Evolutionary conservation across 2,113 vertebrate species (phyloP), one percentile per base, ranked within the genome.

Genomic region (Acrocephalus kingi): DNA sequence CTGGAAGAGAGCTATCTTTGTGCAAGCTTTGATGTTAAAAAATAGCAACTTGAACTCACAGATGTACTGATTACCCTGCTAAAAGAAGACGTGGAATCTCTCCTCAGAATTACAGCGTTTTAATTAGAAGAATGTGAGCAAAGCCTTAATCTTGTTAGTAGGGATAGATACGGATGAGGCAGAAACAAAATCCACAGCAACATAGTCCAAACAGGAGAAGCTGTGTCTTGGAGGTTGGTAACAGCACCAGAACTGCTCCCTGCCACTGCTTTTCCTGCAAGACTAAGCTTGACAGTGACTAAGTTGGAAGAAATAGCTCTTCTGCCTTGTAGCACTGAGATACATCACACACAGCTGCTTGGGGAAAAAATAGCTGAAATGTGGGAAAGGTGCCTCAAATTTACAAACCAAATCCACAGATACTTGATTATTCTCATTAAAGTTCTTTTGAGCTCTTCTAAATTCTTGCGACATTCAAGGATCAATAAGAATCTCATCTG

Each of bases 101-200:
- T 90, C 76, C 82, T 74, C 45, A 69, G 85, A 90, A 90, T 94
- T 76, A 69, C 79, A 76, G 67, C 46, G 12, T 93, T 94, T 95
- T 92, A 94, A 80, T 97, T 82, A 73, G 85, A 85, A 93, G 90
- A 90, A 87, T 90, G 62, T 66, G 88, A 87, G 67, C 54, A 69
- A 61, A 90, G 82, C 62, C 75, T 69, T 96, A 93, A 91, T 95
- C 88, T 93, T 80, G 46, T 86, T 95, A 90, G 45, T 19, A 73
- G 39, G 79, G 82, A 80, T 69, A 90, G 85, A 82, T 67, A 61
- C 0, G 8, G 88, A 68, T 92, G 95, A 93, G 63, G 52, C 59
- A 80, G 85, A 51, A 77, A 84, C 21, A 71, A 88, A 93, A 73
- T 80, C 90, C 90, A 77, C 63, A 77, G 79, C 72, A 80, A 20